phyloP scores from a whole-genome alignment of 2,797 vertebrate species.

The Hipposideros larvatus region DNA sequence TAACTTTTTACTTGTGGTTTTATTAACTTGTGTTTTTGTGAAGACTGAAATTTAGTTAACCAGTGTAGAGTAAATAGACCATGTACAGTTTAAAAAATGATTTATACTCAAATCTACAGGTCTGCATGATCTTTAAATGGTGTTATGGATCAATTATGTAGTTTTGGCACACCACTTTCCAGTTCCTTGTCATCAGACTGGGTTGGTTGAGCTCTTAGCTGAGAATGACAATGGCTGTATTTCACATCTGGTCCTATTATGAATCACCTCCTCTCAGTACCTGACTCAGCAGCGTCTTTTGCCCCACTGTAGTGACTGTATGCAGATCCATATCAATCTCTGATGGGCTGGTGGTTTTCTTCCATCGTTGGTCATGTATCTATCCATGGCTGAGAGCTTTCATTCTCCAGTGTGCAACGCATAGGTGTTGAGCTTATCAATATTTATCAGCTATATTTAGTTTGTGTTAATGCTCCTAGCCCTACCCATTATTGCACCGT shows the following conservation, averaged over 20 bases:
- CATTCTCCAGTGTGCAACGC: neutral
- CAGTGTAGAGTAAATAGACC: neutral
- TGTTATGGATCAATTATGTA: neutral
- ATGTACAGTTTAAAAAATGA: constrained; percentile 43
- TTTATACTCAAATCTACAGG: neutral
- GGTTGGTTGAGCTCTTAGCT: neutral
- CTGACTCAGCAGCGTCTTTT: neutral
- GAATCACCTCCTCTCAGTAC: neutral
- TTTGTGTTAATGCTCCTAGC: neutral
- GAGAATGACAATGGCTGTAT: neutral
- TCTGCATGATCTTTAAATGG: neutral
- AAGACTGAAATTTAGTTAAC: constrained; percentile 28
- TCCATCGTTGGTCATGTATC: neutral
- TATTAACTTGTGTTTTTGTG: neutral
- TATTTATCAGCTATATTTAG: neutral
- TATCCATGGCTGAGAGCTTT: neutral
- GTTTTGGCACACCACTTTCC: neutral
- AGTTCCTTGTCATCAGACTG: neutral
- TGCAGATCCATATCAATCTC: neutral
- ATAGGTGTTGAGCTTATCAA: neutral
- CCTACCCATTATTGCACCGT: neutral
- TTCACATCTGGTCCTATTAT: neutral
- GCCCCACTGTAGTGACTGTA: neutral
- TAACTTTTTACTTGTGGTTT: neutral
- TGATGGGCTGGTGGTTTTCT: neutral